These are phyloP conservation scores for Gavialis gangeticus DNA, from an alignment of 2,113 vertebrate genomes.

Conservation along the genomic window DNA sequence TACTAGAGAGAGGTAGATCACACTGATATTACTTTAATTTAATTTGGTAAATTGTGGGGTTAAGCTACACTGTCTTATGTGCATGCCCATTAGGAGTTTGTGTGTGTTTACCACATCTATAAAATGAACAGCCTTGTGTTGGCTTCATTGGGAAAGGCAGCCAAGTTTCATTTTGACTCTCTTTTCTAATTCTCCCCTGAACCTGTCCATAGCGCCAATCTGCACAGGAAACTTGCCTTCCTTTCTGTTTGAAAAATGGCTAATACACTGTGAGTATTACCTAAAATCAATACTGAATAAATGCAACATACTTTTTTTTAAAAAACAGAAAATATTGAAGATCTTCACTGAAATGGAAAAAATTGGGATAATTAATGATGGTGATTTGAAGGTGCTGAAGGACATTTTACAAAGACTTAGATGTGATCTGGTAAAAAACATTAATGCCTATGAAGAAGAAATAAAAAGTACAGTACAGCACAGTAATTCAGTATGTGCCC, in stretches of 20 bases:
- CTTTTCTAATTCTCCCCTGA: not conserved
- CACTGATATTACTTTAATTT: not conserved
- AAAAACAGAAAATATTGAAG: conserved; percentile 43
- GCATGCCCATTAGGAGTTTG: not conserved
- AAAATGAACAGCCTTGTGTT: not conserved
- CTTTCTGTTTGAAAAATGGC: not conserved
- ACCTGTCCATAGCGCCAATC: not conserved
- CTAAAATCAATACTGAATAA: not conserved
- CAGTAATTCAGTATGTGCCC: too few species aligned
- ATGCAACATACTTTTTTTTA: not conserved
- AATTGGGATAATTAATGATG: conserved; percentile 33
- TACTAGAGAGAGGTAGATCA: not conserved
- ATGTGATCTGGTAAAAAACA: conserved; percentile 50
- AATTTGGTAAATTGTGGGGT: not conserved
- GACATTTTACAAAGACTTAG: not conserved
- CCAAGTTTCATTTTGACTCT: not conserved
- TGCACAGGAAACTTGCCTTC: not conserved
- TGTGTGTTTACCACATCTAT: not conserved
- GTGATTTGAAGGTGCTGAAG: conserved; percentile 21
- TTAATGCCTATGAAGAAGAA: conserved; percentile 32
- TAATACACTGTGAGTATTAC: not conserved
- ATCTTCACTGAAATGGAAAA: conserved; percentile 64
- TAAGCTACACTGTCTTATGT: not conserved
- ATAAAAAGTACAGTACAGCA: conserved; percentile 22
- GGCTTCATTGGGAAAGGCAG: not conserved